These are phyloP conservation scores for Zenarchopterus dispar DNA, from an alignment of 2,797 vertebrate genomes.

Conservation along the genomic window DNA sequence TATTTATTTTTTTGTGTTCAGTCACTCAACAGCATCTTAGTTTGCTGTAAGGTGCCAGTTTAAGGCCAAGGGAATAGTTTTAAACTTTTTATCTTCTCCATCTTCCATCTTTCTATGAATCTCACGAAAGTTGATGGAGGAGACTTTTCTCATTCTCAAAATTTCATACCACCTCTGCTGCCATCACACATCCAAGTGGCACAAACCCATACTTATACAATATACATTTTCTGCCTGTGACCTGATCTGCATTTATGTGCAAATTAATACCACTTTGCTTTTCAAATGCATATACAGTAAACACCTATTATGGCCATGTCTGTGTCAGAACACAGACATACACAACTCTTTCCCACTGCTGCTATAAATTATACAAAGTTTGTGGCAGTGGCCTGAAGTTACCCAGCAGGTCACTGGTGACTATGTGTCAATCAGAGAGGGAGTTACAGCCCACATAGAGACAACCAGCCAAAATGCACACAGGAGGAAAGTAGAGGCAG, in stretches of 20 bases:
- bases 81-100: constrained; percentile 37
- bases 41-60: not conserved
- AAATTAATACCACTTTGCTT: constrained; percentile 23
- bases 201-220: constrained; percentile 4
- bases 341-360: constrained; percentile 7
- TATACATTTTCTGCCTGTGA: constrained; percentile 23
- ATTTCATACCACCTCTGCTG: constrained; percentile 32
- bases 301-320: not conserved
- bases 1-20: not conserved
- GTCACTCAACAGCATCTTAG: constrained; percentile 2
- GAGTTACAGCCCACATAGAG: constrained; percentile 67
- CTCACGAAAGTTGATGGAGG: constrained; percentile 35
- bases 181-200: constrained; percentile 12
- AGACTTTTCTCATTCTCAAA: constrained; percentile 35
- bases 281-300: constrained; percentile 4
- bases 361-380: constrained; percentile 51
- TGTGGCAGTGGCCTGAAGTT: constrained; percentile 68
- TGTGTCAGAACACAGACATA: not conserved
- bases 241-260: constrained; percentile 30
- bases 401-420: constrained; percentile 68
- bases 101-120: constrained; percentile 35
- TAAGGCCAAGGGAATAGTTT: constrained; percentile 21
- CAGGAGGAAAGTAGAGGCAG: constrained; percentile 44
- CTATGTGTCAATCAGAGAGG: constrained; percentile 58
- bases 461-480: constrained; percentile 53